Evolutionary conservation across 2,888 invertebrate genomes (phyloP).

Genomic region (Gastracanthus pulcherrimus): DNA sequence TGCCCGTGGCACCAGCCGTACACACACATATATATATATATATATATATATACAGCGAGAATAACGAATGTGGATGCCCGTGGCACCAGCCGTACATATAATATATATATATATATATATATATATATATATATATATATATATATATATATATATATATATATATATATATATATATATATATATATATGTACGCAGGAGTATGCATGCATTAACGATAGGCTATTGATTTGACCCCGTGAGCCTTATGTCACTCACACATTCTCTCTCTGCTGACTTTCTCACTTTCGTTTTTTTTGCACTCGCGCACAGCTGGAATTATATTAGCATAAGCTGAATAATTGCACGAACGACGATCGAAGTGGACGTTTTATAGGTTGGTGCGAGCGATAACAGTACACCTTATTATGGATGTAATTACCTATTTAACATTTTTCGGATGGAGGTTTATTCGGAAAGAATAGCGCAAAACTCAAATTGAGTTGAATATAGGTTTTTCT

Average conservation of each 20-base stretch:
- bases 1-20: too few relatives aligned
- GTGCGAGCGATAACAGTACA: background rate
- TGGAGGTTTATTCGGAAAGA: background rate
- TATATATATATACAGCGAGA: too few relatives aligned
- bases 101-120: too few relatives aligned
- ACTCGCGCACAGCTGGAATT: background rate
- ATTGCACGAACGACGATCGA: background rate
- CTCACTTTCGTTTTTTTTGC: slow-evolving; percentile 21
- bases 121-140: too few relatives aligned
- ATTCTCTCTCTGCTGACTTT: background rate
- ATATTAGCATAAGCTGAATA: background rate
- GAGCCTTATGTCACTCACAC: slow-evolving; percentile 42
- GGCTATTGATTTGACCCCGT: slow-evolving; percentile 70
- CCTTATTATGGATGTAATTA: background rate
- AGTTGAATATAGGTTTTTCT: too few relatives aligned
- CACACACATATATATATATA: too few relatives aligned
- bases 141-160: too few relatives aligned
- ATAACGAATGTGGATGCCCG: background rate
- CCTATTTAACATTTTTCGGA: background rate
- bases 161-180: background rate
- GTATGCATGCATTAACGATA: slow-evolving; percentile 27
- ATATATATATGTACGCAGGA: background rate
- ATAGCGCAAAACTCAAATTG: too few relatives aligned
- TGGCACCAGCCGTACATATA: too few relatives aligned
- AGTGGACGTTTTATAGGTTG: too few relatives aligned